Base-by-base conservation (phyloP, 37 sponge, comb jelly and placozoan genomes). In the Beroe ovata region DNA sequence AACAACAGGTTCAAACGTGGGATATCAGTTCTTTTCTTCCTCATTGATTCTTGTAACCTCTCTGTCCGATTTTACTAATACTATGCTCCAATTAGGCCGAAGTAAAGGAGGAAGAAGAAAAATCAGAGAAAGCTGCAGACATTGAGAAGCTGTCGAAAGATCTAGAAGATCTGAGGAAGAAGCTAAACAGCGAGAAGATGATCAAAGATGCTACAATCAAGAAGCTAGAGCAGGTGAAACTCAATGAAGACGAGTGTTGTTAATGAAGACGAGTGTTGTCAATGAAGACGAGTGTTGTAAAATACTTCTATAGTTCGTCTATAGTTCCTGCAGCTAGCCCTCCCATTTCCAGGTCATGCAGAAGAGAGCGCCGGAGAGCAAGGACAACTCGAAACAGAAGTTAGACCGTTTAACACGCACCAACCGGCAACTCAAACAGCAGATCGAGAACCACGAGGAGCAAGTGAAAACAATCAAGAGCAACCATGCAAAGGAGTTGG, bases 131-230 rank as follows among this genome's bases (percentile, higher is more conserved):
- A 71, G 71, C 36, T 71, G 71, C 36, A 6, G 38, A 71, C 8
- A 71, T 71, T 8, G 71, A 71, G 71, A 71, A 71, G 71, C 18
- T 71, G 71, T 20, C 36, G 3, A 71, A 71, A 34, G 71, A 71
- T 28, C 21, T 71, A 38, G 38, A 35, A 4, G 71, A 71, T 4
- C 34, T 71, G 71, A 29, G 34, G 38, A 71, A 71, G 71, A 71
- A 71, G 20, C 38, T 29, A 4, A 35, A 36, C 29, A 3, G 18
- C 38, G 71, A 71, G 71, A 71, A 71, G 71, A 71, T 36, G 21
- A 36, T 71, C 71, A 71, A 71, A 29, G 71, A 71, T 8, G 38
- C 18, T 35, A 71, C 71, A 21, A 71, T 71, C 38, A 71, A 29
- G 38, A 71, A 71, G 20, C 71, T 71, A 28, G 71, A 71, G 71